These are phyloP conservation scores for Lasioglossum marginatum DNA, from an alignment of 2,888 invertebrate species.

Conservation along the genomic window DNA sequence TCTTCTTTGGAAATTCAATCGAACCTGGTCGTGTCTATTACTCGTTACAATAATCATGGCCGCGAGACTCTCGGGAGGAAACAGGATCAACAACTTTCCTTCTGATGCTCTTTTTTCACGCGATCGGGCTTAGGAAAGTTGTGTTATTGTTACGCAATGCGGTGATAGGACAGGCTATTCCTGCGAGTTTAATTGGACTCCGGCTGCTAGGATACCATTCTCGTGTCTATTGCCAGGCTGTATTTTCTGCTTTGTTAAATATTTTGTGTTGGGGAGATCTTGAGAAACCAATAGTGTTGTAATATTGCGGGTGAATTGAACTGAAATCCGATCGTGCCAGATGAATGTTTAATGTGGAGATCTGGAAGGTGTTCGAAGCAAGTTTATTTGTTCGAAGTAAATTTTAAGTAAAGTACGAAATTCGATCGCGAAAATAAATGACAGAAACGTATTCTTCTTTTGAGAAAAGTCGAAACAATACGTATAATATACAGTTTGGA, in stretches of 20 bases:
- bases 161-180: background rate
- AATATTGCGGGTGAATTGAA: background rate
- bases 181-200: conserved; percentile 5
- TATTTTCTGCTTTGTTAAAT: background rate
- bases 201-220: background rate
- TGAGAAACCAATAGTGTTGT: background rate
- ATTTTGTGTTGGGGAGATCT: background rate
- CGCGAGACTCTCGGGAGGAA: background rate
- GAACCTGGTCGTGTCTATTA: conserved; percentile 4
- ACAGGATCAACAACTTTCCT: conserved; percentile 9
- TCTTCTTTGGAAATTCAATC: conserved; percentile 14
- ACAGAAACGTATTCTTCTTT: too few species aligned
- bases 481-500: background rate
- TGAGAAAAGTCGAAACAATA: background rate
- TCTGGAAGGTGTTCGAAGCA: too few species aligned
- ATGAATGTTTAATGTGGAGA: background rate
- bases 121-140: background rate
- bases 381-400: too few species aligned
- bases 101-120: conserved; percentile 2
- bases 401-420: too few species aligned
- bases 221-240: background rate
- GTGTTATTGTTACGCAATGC: conserved; percentile 4
- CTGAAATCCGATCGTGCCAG: too few species aligned
- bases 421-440: too few species aligned
- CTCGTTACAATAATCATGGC: conserved; percentile 7